A percentile compares a stretch with the other conserved stretches of the same genome.
These are phyloP conservation scores for Lithobius niger DNA, from an alignment of 1,140 invertebrate genomes.

Conservation along the genomic window DNA sequence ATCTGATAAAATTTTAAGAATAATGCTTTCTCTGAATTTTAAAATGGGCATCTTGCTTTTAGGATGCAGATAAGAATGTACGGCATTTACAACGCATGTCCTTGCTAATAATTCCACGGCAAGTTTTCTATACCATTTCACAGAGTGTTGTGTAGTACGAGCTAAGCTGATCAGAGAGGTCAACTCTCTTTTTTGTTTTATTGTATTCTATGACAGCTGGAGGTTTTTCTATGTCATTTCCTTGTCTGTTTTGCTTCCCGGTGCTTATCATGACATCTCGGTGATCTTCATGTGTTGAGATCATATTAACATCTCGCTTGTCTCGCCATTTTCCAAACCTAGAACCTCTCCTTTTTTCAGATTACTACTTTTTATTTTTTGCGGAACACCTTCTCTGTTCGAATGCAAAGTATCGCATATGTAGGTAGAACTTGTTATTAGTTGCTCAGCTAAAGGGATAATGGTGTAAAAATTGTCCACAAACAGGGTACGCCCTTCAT, in stretches of 20 bases:
- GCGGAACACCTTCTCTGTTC: not conserved
- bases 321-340: not conserved
- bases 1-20: not conserved
- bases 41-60: too few relatives aligned
- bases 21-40: too few relatives aligned
- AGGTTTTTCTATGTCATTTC: not conserved
- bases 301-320: not conserved
- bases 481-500: constrained; percentile 2
- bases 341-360: not conserved
- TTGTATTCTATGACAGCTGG: not conserved
- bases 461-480: constrained; percentile 4
- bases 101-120: not conserved
- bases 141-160: not conserved
- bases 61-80: not conserved
- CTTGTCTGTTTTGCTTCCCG: not conserved
- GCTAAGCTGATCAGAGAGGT: not conserved
- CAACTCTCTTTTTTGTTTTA: not conserved
- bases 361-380: not conserved
- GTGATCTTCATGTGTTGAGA: not conserved
- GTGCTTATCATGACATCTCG: not conserved
- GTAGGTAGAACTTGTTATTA: not conserved
- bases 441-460: constrained; percentile 1
- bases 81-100: not conserved
- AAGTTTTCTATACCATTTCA: not conserved
- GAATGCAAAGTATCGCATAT: not conserved